Base-by-base conservation (phyloP, 1,140 invertebrate species). In the Scaptomyza montana region DNA sequence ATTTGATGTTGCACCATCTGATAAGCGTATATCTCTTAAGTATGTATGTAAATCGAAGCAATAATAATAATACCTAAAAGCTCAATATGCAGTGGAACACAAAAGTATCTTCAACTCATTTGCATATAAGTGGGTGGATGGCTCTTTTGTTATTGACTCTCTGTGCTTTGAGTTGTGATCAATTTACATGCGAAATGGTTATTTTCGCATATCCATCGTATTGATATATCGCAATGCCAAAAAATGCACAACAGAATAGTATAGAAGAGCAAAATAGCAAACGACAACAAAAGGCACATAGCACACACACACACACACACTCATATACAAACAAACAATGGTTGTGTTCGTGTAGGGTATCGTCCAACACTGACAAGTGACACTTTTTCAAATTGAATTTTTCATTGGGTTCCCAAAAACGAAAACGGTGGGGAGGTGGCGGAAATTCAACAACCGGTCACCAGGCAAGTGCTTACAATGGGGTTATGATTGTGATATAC, bases 311-410 rank as follows among this genome's bases (percentile, higher is more conserved):
- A 81, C 63, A 80, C 30, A 36, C 33, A 36, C 33, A 81, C 63
- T 81, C 30, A 33, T 6, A 7, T 1, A 36, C 33, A 36, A 7
- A 9, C 33, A 36, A 7, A 81, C 63, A 80, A 80, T 77, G 19
- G 39, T 56, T 28, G 36, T 47, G 69, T n/a, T n/a, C n/a, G n/a
- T 10, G 46, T 19, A 60, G 25, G 53, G 55, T 63, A 51, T 81
- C 79, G 49, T 4, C 79, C 79, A 80, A 59, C 64, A 59, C 64
- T 81, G 78, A 81, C 78, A 82, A 81, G 79, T 84, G 80, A 80
- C 80, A 84, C 60, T 77, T 84, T 82, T 80, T 77, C 66, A 86
- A 79, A 77, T 80, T 86, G 77, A 86, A 86, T 86, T 86, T 86
- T 53, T 53, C 43, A 72, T 66, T 50, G 39, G 8, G 33, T 43